Evolutionary conservation across 2,797 vertebrate species (phyloP), one percentile per base, ranked within the genome.

Genomic region (Petrocephalus sullivani): DNA sequence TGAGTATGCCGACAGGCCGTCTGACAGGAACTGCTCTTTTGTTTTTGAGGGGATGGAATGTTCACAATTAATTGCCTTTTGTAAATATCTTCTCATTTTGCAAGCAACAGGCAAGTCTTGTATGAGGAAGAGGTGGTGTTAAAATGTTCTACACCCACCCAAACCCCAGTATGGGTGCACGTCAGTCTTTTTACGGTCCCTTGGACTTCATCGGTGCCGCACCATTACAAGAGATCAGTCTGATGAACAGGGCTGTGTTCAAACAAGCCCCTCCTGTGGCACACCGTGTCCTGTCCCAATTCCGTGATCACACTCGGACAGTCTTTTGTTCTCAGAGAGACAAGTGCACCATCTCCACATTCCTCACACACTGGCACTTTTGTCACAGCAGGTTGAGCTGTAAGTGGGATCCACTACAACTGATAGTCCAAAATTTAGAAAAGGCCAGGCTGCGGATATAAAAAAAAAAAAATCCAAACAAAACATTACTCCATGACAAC

Each of bases 1-100:
- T 95, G 82, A 78, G 91, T 90, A 93, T 95, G 95, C 91, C 91
- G 95, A 94, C 93, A 92, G 93, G 93, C 94, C 93, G 92, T 93
- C 93, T 93, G 94, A 93, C 93, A 92, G 94, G 94, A 94, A 93
- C 91, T 95, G 94, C 94, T 93, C 92, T 93, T 93, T 92, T 91
- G 90, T 87, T 94, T 92, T 91, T 91, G 90, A 88, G 85, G 82
- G 87, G 92, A 92, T 90, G 53, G 90, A 90, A 87, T 89, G 92
- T 92, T 92, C 91, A 91, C 82, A 84, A 90, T 81, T 87, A 85
- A 90, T 46, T 87, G 91, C 83, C 87, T 91, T 88, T 90, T 28
- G 88, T 90, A 57, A 92, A 46, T 91, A 92, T 93, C 93, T 86
- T 84, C 67, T 83, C 81, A 54, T 54, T 64, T 93, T 94, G 92